Percentiles rank a stretch among this genome's conserved stretches.
These are phyloP conservation scores for Bombus difficillimus DNA, from an alignment of 1,140 invertebrate species.

Conservation along the genomic window DNA sequence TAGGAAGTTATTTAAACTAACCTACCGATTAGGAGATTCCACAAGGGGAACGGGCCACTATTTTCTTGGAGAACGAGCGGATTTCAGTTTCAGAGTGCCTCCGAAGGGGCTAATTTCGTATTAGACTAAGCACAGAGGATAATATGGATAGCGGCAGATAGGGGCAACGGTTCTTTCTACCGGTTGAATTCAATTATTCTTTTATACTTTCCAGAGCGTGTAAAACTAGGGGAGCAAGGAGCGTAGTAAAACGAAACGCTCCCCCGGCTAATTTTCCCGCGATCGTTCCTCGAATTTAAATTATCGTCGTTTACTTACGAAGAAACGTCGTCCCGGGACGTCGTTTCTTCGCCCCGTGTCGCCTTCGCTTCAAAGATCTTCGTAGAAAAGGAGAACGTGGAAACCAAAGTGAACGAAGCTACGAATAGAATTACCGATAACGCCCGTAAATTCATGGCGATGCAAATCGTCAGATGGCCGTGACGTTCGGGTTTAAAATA, in stretches of 20 bases:
- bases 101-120: conserved; percentile 41
- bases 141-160: conserved; percentile 44
- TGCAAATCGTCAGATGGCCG: conserved; percentile 44
- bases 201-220: conserved; percentile 34
- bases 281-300: conserved; percentile 35
- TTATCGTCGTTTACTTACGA: conserved; percentile 6
- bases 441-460: conserved; percentile 38
- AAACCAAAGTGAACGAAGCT: background rate
- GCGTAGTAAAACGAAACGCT: conserved; percentile 20
- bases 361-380: background rate
- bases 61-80: conserved; percentile 4
- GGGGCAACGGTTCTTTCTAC: conserved; percentile 6
- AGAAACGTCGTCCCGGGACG: background rate
- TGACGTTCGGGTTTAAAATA: conserved; percentile 46
- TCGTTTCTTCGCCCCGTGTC: background rate
- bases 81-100: conserved; percentile 43
- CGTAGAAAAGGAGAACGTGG: no score
- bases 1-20: conserved; percentile 16
- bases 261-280: background rate
- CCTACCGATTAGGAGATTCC: background rate
- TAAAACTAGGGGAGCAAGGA: conserved; percentile 7
- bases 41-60: background rate
- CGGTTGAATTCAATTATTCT: conserved; percentile 61
- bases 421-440: conserved; percentile 26
- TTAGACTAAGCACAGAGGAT: conserved; percentile 38